Percentiles rank a stretch among this genome's conserved stretches.
Evolutionary conservation across 2,888 invertebrate genomes (phyloP).

Genomic region (Teleogryllus oceanicus): DNA sequence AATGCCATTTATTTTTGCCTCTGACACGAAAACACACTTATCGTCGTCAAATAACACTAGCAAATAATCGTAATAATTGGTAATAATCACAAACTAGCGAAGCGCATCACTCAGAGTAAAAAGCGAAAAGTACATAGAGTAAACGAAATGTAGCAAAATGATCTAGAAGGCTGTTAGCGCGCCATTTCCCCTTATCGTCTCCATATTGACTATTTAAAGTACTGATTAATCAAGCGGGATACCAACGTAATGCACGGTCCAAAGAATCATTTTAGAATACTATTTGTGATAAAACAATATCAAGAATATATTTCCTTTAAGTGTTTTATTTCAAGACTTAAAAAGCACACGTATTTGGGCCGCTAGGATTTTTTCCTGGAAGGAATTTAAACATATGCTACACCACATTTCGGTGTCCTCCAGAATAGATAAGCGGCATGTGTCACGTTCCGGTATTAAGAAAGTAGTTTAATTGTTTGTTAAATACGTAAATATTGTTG

Average conservation of each 20-base stretch:
- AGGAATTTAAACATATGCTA: constrained; percentile 20
- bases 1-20: too few relatives aligned
- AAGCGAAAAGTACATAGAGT: too few relatives aligned
- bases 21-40: too few relatives aligned
- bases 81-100: too few relatives aligned
- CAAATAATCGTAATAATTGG: too few relatives aligned
- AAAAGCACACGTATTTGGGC: too few relatives aligned
- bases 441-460: constrained; percentile 28
- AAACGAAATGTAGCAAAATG: background rate
- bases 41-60: too few relatives aligned
- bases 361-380: too few relatives aligned
- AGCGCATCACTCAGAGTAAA: too few relatives aligned
- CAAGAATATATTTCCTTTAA: too few relatives aligned
- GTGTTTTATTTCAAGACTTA: too few relatives aligned
- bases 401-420: background rate
- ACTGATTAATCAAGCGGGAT: background rate
- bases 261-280: background rate
- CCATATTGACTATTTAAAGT: constrained; percentile 18
- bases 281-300: background rate
- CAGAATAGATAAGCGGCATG: constrained; percentile 30
- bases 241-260: background rate
- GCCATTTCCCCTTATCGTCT: constrained; percentile 12
- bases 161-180: background rate
- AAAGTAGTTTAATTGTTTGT: background rate
- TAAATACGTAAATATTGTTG: background rate